Evolutionary conservation across 1,140 invertebrate species (phyloP).

Genomic region (Galendromus occidentalis): DNA sequence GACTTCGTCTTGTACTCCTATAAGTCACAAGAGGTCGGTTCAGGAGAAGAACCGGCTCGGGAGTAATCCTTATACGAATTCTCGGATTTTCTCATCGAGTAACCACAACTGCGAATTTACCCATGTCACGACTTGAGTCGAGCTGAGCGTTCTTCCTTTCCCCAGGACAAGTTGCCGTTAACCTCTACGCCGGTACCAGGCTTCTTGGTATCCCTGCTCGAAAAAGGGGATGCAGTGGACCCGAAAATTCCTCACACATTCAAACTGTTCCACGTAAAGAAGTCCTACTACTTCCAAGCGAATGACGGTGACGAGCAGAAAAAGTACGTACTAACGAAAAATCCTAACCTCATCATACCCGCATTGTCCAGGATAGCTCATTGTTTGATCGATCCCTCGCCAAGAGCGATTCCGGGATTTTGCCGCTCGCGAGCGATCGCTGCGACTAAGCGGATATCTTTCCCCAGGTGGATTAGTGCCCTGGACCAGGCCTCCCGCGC

Average conservation of each 20-base stretch:
- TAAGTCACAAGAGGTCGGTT: constrained; percentile 35
- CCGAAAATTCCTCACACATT: constrained; percentile 31
- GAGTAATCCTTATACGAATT: too few relatives aligned
- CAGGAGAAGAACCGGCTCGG: too few relatives aligned
- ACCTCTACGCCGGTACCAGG: constrained; percentile 43
- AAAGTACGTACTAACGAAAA: constrained; percentile 24
- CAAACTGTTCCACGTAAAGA: constrained; percentile 37
- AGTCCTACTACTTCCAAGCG: constrained; percentile 36
- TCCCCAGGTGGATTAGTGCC: neutral
- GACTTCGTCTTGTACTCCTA: constrained; percentile 46
- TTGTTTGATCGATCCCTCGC: too few relatives aligned
- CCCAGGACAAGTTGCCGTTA: constrained; percentile 33
- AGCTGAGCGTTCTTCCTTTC: too few relatives aligned
- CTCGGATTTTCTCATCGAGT: too few relatives aligned
- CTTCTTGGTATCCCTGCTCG: constrained; percentile 29
- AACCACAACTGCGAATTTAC: too few relatives aligned
- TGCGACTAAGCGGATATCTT: too few relatives aligned
- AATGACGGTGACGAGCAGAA: constrained; percentile 29
- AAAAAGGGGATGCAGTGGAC: constrained; percentile 24
- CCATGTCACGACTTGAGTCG: too few relatives aligned
- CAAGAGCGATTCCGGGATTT: too few relatives aligned
- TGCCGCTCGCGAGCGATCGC: too few relatives aligned
- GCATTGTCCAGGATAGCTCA: too few relatives aligned
- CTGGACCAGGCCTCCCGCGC: constrained; percentile 9
- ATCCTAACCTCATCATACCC: too few relatives aligned